Evolutionary conservation across 2,113 vertebrate species (phyloP).

Genomic region (Gymnarchus niloticus): DNA sequence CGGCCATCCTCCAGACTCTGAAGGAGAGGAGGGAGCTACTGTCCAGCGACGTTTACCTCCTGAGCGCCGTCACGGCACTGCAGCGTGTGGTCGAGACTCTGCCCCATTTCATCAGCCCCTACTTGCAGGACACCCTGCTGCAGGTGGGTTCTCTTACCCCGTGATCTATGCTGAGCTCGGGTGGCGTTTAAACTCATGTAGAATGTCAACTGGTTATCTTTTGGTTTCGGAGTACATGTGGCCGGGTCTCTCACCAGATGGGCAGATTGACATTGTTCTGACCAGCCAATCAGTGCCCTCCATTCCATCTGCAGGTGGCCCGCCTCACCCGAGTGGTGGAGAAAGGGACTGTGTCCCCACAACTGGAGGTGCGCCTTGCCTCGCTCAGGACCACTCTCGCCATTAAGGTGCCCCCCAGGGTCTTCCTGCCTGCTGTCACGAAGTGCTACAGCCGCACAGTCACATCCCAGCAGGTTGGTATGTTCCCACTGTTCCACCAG

Average conservation of each 20-base stretch:
- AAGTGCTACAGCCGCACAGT: slow-evolving; percentile 70
- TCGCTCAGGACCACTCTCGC: slow-evolving; percentile 75
- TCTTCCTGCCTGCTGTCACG: slow-evolving; percentile 74
- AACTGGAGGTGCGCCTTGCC: slow-evolving; percentile 62
- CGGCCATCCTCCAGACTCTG: slow-evolving; percentile 66
- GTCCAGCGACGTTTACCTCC: slow-evolving; percentile 76
- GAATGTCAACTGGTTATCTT: not conserved
- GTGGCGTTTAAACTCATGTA: not conserved
- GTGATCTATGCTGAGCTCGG: not conserved
- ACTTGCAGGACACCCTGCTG: slow-evolving; percentile 67
- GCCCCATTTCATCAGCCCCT: slow-evolving; percentile 88
- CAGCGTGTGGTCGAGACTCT: slow-evolving; percentile 81
- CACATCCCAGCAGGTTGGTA: slow-evolving; percentile 65
- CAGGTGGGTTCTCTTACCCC: slow-evolving; percentile 60
- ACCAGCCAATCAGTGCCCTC: not conserved
- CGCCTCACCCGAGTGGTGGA: slow-evolving; percentile 66
- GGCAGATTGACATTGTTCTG: not conserved
- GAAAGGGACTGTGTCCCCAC: slow-evolving; percentile 60
- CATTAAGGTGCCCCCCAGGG: slow-evolving; percentile 74
- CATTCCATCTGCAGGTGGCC: slow-evolving; percentile 61
- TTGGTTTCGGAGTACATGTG: not conserved
- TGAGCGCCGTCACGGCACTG: slow-evolving; percentile 82
- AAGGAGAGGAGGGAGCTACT: slow-evolving; percentile 67
- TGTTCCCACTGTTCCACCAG: not conserved
- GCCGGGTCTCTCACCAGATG: not conserved